Evolutionary conservation across 2,888 invertebrate species (phyloP).

Genomic region (Cancer borealis): DNA sequence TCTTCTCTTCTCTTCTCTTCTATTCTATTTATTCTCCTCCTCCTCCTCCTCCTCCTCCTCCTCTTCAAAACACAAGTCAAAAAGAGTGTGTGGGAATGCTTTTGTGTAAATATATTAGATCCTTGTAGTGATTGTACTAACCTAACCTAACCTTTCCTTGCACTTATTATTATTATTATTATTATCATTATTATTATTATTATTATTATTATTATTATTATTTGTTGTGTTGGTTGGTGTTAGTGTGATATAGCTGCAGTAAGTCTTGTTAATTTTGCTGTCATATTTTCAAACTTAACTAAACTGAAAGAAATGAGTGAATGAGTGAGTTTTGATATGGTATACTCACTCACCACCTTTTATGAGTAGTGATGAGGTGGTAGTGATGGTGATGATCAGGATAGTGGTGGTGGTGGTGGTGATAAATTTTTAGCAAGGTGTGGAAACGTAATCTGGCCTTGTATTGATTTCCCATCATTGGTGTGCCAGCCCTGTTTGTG

Average conservation of each 20-base stretch:
- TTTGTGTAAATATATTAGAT: not conserved
- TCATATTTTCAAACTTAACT: not conserved
- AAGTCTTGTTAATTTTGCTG: not conserved
- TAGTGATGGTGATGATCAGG: not conserved
- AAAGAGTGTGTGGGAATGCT: not conserved
- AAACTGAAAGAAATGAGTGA: not conserved
- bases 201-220: not conserved
- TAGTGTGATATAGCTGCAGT: not conserved
- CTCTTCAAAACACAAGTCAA: not conserved
- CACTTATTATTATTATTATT: not conserved
- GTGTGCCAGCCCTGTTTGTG: not conserved
- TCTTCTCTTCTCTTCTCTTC: not conserved
- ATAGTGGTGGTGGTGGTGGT: constrained; percentile 16
- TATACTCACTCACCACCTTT: not conserved
- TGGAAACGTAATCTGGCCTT: constrained; percentile 30
- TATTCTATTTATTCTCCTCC: too few species aligned
- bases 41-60: not conserved
- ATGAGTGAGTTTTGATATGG: too few species aligned
- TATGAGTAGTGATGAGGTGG: not conserved
- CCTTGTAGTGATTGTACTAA: not conserved
- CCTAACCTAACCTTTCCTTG: not conserved
- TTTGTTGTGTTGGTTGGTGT: too few species aligned
- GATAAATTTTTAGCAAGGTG: constrained; percentile 40
- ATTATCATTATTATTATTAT: not conserved
- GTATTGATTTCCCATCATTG: constrained; percentile 45